These are phyloP conservation scores for Venturia canescens DNA, from an alignment of 1,140 invertebrate species.

Conservation along the genomic window DNA sequence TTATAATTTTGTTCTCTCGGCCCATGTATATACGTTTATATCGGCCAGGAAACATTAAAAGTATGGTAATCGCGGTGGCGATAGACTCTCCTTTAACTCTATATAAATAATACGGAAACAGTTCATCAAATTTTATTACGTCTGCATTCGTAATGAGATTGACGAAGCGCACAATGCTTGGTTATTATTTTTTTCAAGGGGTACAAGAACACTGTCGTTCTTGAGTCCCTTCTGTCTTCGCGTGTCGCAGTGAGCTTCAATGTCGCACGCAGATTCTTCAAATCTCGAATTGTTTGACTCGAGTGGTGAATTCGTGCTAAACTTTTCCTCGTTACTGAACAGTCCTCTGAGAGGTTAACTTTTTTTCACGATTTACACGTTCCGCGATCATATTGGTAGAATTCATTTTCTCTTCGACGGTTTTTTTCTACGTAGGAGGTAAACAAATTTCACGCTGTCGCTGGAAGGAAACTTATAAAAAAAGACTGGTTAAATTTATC, in stretches of 20 bases:
- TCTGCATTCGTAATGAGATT: constrained; percentile 48
- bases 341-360: too few species aligned
- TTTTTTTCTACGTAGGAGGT: too few species aligned
- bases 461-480: too few species aligned
- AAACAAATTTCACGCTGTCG: too few species aligned
- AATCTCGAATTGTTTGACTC: too few species aligned
- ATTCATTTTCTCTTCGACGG: too few species aligned
- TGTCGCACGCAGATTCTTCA: not conserved
- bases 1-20: not conserved
- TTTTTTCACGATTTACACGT: too few species aligned
- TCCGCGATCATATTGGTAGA: too few species aligned
- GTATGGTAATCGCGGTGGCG: constrained; percentile 36
- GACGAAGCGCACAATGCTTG: constrained; percentile 26
- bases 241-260: not conserved
- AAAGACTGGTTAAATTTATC: too few species aligned
- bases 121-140: constrained; percentile 49
- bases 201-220: not conserved
- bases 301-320: too few species aligned
- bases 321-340: too few species aligned
- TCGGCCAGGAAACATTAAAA: constrained; percentile 47
- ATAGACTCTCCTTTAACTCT: constrained; percentile 29
- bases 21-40: constrained; percentile 4
- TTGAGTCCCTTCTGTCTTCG: not conserved
- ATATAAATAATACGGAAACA: constrained; percentile 48
- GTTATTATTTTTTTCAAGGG: constrained; percentile 4